Conservation (phyloP, 2,797 vertebrate genomes). For the Sciaenops ocellatus region DNA sequence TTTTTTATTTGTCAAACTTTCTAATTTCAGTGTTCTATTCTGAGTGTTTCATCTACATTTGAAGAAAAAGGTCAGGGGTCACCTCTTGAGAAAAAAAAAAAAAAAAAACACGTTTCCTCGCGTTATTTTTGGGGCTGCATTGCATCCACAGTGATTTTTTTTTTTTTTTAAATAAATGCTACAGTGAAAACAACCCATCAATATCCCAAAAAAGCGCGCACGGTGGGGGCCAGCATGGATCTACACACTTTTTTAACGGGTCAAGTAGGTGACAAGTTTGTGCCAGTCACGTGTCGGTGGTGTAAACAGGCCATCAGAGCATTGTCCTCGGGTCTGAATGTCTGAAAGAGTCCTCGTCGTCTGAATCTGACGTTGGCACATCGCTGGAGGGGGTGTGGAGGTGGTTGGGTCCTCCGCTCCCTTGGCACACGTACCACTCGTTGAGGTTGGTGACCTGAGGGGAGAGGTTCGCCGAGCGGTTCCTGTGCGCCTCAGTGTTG, state of each 20-base stretch:
- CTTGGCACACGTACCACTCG: slow-evolving; percentile 99
- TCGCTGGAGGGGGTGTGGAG: slow-evolving; percentile 94
- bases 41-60: slow-evolving; percentile 28
- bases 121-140: slow-evolving; percentile 31
- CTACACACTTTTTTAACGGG: slow-evolving; percentile 29
- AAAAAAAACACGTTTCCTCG: slow-evolving; percentile 28
- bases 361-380: slow-evolving; percentile 91
- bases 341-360: slow-evolving; percentile 93
- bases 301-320: slow-evolving; percentile 85
- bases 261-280: slow-evolving; percentile 24
- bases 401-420: slow-evolving; percentile 90
- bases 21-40: slow-evolving; percentile 32
- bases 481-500: slow-evolving; percentile 86
- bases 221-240: slow-evolving; percentile 41
- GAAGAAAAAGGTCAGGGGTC: slow-evolving; percentile 61
- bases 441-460: slow-evolving; percentile 98
- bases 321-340: slow-evolving; percentile 92
- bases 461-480: slow-evolving; percentile 90
- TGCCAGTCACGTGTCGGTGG: slow-evolving; percentile 54
- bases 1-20: not conserved
- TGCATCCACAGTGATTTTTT: slow-evolving; percentile 29
- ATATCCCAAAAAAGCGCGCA: slow-evolving; percentile 32
- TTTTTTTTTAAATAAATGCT: slow-evolving; percentile 1
- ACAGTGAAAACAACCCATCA: slow-evolving; percentile 47
- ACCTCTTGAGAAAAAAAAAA: slow-evolving; percentile 29